A percentile compares a stretch with the other conserved stretches of the same genome.
These are phyloP conservation scores for Cyclophora punctaria DNA, from an alignment of 2,888 invertebrate species.

Conservation along the genomic window DNA sequence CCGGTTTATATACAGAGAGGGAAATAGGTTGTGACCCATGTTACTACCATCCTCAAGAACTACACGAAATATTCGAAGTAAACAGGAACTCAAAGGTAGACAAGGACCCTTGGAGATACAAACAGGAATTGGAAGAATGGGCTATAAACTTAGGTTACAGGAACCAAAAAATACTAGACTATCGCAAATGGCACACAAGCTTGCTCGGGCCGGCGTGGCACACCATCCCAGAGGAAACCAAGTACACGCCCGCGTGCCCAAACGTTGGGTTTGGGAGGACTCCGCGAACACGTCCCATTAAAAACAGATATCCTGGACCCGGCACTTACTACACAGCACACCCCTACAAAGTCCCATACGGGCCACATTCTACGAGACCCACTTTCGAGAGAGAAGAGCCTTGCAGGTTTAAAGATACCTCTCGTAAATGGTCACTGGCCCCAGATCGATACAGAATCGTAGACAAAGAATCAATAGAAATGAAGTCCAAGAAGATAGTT, in stretches of 20 bases:
- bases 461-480: slow-evolving; percentile 48
- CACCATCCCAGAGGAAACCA: slow-evolving; percentile 22
- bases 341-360: slow-evolving; percentile 48
- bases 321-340: slow-evolving; percentile 48
- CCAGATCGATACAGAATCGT: slow-evolving; percentile 52
- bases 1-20: slow-evolving; percentile 35
- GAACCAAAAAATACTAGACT: slow-evolving; percentile 45
- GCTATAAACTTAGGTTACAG: slow-evolving; percentile 56
- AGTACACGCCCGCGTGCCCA: slow-evolving; percentile 39
- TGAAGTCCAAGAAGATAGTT: slow-evolving; percentile 50
- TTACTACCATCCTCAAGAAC: slow-evolving; percentile 40
- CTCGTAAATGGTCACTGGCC: slow-evolving; percentile 48
- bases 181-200: slow-evolving; percentile 36
- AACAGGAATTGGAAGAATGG: slow-evolving; percentile 59
- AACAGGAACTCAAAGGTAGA: slow-evolving; percentile 27
- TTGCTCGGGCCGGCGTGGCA: slow-evolving; percentile 57
- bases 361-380: slow-evolving; percentile 46
- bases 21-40: slow-evolving; percentile 49
- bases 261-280: slow-evolving; percentile 55
- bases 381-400: slow-evolving; percentile 51
- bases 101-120: slow-evolving; percentile 56
- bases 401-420: slow-evolving; percentile 49
- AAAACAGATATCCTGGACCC: slow-evolving; percentile 39
- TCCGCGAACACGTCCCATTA: slow-evolving; percentile 27
- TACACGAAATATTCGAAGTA: slow-evolving; percentile 35